Base-by-base conservation (phyloP, 2,797 vertebrate species). In the Salarias fasciatus region DNA sequence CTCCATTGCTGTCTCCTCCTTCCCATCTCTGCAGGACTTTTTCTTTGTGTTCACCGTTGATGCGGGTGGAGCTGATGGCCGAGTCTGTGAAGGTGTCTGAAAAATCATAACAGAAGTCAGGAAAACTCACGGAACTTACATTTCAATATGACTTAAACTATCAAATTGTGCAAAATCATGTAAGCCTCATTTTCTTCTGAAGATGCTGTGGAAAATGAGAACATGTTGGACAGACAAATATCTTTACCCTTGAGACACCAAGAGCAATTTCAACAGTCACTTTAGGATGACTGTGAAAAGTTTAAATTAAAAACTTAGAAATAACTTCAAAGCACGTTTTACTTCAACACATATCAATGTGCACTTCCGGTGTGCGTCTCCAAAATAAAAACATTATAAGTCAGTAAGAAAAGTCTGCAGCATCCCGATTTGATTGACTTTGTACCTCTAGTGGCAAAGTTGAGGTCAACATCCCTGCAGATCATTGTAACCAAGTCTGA, bases 11-110 rank as follows among this genome's bases (percentile, higher is more conserved):
- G 75, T 97, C 95, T 14, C 95, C 96, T 29, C 95, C 96, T 35
- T 97, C 95, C 96, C 96, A 97, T 84, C 95, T 93, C 86, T 97
- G 94, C 31, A 97, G 87, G 52, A 96, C 92, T 82, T 96, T 97
- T 81, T 97, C 96, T 63, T 95, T 95, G 83, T 97, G 96, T 49
- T 97, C 95, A 24, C 96, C 96, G 2, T 97, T 97, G 72, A 97
- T 90, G 12, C 94, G 95, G 0, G 80, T 92, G 57, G 93, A 92
- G 67, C 92, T 94, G 65, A 97, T 96, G 51, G 95, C 94, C 0
- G 95, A 93, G 79, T 97, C 96, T 47, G 95, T 97, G 80, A 96
- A 96, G 28, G 94, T 93, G 85, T 97, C 96, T 97, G 56, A 7
- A 48, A 11, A 44, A 12, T 66, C 11, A 67, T 8, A 68, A 8